These are phyloP conservation scores for Columba guinea DNA, from an alignment of 2,797 vertebrate species.

Conservation along the genomic window DNA sequence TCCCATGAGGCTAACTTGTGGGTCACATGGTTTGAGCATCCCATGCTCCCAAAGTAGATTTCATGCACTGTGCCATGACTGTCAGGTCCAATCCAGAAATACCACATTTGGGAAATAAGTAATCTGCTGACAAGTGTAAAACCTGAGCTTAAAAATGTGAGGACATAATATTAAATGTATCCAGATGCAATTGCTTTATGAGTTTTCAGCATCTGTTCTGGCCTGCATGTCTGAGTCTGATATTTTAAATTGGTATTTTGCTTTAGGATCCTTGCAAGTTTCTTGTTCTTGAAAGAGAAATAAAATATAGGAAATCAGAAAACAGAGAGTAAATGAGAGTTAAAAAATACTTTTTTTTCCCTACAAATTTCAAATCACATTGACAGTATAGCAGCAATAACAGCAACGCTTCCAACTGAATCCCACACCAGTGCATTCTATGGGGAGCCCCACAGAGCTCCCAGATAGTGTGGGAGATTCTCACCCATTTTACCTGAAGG, in stretches of 20 bases:
- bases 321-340: not conserved
- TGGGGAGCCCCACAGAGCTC: not conserved
- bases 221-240: not conserved
- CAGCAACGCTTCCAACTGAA: not conserved
- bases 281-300: not conserved
- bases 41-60: not conserved
- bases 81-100: not conserved
- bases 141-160: not conserved
- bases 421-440: accelerated
- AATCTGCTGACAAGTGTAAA: not conserved
- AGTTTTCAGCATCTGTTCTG: not conserved
- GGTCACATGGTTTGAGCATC: not conserved
- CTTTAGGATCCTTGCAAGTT: not conserved
- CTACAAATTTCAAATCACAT: not conserved
- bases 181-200: not conserved
- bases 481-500: not conserved
- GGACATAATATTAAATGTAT: constrained; percentile 17
- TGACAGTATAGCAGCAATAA: not conserved
- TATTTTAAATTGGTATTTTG: constrained; percentile 13
- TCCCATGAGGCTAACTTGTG: not conserved
- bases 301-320: not conserved
- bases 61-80: not conserved
- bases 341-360: not conserved
- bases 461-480: not conserved
- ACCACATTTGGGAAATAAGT: constrained; percentile 17